phyloP scores from a whole-genome alignment of 2,888 invertebrate genomes.

The Xestobium rufovillosum region DNA sequence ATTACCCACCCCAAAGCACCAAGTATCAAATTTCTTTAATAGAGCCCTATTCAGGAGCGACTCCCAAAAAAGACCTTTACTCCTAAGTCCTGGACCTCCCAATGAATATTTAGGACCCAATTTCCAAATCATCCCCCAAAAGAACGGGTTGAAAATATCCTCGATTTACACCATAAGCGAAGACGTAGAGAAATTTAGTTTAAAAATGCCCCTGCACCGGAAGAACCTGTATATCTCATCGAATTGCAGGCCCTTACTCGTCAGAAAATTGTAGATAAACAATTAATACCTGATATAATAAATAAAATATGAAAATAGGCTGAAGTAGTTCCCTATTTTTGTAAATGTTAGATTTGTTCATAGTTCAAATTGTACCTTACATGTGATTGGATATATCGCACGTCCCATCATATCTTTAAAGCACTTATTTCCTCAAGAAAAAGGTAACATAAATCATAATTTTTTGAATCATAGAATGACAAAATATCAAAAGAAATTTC shows the following conservation, averaged over 20 bases:
- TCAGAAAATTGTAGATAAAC: slow-evolving; percentile 40
- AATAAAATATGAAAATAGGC: too few relatives aligned
- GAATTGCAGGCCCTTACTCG: slow-evolving; percentile 44
- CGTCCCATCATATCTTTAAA: too few relatives aligned
- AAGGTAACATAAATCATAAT: too few relatives aligned
- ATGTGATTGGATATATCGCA: too few relatives aligned
- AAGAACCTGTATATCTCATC: slow-evolving; percentile 43
- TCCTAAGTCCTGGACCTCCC: slow-evolving; percentile 25
- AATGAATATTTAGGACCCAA: slow-evolving; percentile 26
- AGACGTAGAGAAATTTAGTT: slow-evolving; percentile 39
- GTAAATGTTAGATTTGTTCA: too few relatives aligned
- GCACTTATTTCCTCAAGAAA: too few relatives aligned
- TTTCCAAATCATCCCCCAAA: slow-evolving; percentile 45
- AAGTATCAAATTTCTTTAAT: slow-evolving; percentile 40
- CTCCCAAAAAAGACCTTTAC: slow-evolving; percentile 43
- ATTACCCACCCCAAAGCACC: slow-evolving; percentile 41
- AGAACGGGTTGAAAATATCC: slow-evolving; percentile 50
- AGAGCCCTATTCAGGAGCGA: slow-evolving; percentile 36
- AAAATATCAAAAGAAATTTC: too few relatives aligned
- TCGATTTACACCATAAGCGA: slow-evolving; percentile 45
- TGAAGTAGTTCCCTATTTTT: too few relatives aligned
- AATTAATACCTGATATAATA: too few relatives aligned
- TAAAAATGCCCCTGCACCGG: slow-evolving; percentile 34
- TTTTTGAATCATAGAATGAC: too few relatives aligned
- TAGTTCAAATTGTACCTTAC: too few relatives aligned